Evolutionary conservation across 2,113 vertebrate genomes (phyloP), one percentile per base, ranked within the genome.

Genomic region (Oncorhynchus kisutch): DNA sequence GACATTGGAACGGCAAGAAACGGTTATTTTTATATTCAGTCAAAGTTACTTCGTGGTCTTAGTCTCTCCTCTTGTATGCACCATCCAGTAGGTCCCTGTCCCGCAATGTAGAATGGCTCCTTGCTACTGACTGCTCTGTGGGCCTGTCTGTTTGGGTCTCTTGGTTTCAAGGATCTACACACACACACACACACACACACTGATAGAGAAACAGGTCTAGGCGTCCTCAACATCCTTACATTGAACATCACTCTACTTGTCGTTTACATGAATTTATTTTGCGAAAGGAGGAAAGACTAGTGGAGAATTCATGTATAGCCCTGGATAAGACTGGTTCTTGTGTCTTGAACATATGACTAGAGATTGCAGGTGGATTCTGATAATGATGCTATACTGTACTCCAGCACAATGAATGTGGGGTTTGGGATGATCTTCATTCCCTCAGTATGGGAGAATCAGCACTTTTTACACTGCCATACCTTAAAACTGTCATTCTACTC

Each of bases 401-500:
- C 51, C 71, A 72, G 75, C 59, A 12, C 45, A 69, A 76, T 81
- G 80, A 89, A 84, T 86, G 82, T 87, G 77, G 29, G 67, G 9
- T 27, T 27, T 72, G 70, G 22, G n/a, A 45, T 25, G 76, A 68
- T 51, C 34, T 67, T 80, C 59, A 82, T 78, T 82, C 71, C 72
- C 67, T 85, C 70, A 24, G 48, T 48, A 73, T 39, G 59, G 66
- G 62, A 80, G 74, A 75, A 72, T 85, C 66, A 78, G 80, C 84
- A 88, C 84, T 85, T 91, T 90, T 81, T 77, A 82, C 82, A 88
- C 86, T 84, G 84, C 70, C 72, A 66, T 82, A 88, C 84, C 86
- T 90, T 84, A 86, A 78, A 78, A 67, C 0, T 22, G 74, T 79
- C 76, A 78, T 45, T 68, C 22, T 66, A 48, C 73, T 71, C 77